These are phyloP conservation scores for Microcebus tavaratra DNA, from an alignment of 2,113 vertebrate species.

Conservation along the genomic window DNA sequence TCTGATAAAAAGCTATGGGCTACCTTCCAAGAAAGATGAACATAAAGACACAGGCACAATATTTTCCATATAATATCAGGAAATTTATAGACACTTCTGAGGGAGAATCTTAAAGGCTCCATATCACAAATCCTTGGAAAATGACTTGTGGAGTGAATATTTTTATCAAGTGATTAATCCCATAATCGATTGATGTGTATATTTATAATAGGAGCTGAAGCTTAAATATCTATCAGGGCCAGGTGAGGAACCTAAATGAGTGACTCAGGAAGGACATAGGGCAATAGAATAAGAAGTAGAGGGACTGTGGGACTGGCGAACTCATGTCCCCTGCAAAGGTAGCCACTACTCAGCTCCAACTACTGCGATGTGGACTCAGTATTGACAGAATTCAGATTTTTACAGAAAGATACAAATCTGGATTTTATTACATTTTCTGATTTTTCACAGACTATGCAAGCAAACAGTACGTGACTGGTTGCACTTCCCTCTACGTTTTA, in stretches of 20 bases:
- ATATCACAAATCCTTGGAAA: not conserved
- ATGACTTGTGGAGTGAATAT: not conserved
- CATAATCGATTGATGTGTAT: not conserved
- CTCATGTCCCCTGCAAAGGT: not conserved
- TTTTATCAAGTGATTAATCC: not conserved
- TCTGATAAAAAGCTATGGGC: not conserved
- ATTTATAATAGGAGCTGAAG: not conserved
- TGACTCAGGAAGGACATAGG: not conserved
- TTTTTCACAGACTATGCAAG: not conserved
- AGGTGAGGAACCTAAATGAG: not conserved
- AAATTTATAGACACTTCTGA: constrained; percentile 9
- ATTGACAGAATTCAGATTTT: not conserved
- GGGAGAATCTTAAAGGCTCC: not conserved
- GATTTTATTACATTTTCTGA: not conserved
- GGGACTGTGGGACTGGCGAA: not conserved
- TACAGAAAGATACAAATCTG: not conserved
- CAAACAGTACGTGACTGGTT: not conserved
- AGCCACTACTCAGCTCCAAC: not conserved
- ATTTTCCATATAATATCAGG: not conserved
- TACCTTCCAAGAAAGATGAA: constrained; percentile 26
- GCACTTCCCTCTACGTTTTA: not conserved
- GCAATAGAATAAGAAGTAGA: not conserved
- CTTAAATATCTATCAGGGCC: not conserved
- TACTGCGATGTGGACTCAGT: not conserved
- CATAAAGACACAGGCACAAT: not conserved